These are phyloP conservation scores for Conus betulinus DNA, from an alignment of 1,140 invertebrate species.

Conservation along the genomic window DNA sequence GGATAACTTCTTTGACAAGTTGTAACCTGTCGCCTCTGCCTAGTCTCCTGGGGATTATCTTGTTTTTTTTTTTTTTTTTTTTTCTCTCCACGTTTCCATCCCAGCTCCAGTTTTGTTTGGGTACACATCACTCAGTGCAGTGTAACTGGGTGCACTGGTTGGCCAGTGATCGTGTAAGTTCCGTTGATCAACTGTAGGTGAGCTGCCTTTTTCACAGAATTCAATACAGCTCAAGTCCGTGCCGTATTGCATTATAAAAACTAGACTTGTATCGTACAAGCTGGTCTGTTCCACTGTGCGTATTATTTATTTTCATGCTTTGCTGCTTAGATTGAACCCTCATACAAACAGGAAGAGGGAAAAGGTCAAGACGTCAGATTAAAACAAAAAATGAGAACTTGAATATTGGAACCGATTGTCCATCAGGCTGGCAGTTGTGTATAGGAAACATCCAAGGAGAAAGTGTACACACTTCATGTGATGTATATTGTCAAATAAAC, in stretches of 20 bases:
- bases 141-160: neutral
- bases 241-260: too few species aligned
- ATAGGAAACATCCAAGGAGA: neutral
- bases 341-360: too few species aligned
- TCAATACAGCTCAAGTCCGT: too few species aligned
- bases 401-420: neutral
- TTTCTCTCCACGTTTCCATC: neutral
- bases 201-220: neutral
- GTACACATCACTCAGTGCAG: neutral
- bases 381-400: too few species aligned
- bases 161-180: neutral
- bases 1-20: slow-evolving; percentile 74
- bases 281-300: too few species aligned
- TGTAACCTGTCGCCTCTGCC: slow-evolving; percentile 57
- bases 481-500: slow-evolving; percentile 13
- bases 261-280: too few species aligned
- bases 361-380: too few species aligned
- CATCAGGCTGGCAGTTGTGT: neutral
- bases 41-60: neutral
- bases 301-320: too few species aligned
- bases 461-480: neutral
- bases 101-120: neutral
- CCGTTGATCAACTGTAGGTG: neutral
- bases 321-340: too few species aligned
- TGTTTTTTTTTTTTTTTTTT: neutral